Evolutionary conservation across 2,888 invertebrate genomes (phyloP), one percentile per base, ranked within the genome.

Genomic region (Epsilonema sp.): DNA sequence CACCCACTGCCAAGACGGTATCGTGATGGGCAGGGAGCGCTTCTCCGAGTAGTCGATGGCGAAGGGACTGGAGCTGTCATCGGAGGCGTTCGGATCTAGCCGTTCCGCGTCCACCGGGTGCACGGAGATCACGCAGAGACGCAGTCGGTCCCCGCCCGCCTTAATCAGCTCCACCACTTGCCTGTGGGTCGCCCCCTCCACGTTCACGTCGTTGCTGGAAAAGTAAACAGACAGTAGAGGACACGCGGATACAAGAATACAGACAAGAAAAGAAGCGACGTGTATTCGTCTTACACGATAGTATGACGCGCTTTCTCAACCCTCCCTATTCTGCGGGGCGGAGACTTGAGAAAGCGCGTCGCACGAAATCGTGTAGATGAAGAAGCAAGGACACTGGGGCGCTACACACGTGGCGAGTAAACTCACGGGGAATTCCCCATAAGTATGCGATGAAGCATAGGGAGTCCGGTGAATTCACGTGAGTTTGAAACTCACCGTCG

Each of bases 111-210:
- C 51, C 22, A 47, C 16, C 5, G 79, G 82, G 55, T 86, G 85
- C 50, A 90, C 89, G 52, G 90, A 90, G 62, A 90, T 87, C 53
- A 92, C 94, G 50, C 92, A 89, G 47, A 97, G 76, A 23, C 85
- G 86, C 54, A 99, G 75, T 54, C 83, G 83, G 70, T 99, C 94
- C 20, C 94, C 94, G 2, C 97, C 94, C 16, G 92, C 90, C 69
- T 94, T 94, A 61, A 97, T 97, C 57, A 94, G 76, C 71, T 99
- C 97, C 40, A 97, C 97, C 52, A 97, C 97, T 72, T 94, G 92
- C 63, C 92, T 86, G 71, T 97, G 97, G 37, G 94, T 94, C n/a
- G 94, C 81, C 44, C 97, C 97, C 73, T 97, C 97, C 16, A 97
- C 97, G 71, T 84, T 90, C 52, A 84, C 82, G 56, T 83, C 83